Evolutionary conservation across 2,888 invertebrate species (phyloP), one percentile per base, ranked within the genome.

Genomic region (Acronicta alni): DNA sequence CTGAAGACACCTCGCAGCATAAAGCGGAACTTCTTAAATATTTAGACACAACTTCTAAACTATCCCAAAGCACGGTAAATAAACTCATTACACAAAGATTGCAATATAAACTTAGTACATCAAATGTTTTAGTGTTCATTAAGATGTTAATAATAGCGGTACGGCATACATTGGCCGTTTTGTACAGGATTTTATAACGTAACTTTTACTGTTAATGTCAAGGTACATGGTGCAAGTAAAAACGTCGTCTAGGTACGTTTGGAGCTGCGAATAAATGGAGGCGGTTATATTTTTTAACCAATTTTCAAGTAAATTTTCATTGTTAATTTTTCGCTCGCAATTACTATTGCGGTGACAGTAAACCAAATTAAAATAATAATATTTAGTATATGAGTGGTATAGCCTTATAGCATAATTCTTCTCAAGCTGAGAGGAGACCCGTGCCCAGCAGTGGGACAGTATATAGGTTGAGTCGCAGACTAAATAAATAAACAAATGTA

Each of bases 61-160:
- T 42, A 41, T 37, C 26, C 6, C 12, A 9, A 48, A 48, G 39
- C 18, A 42, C 53, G 47, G 44, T 55, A 47, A 64, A 75, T 66
- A 70, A 75, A 77, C 60, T 59, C 63, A 61, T 77, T 54, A 41
- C 47, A 55, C 54, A 60, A 65, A 64, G 66, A 67, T 79, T 75
- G 72, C 74, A 77, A 79, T 83, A 81, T 79, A 83, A 86, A 86
- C 83, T 84, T 81, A 48, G 54, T 58, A 62, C 79, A 82, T 85
- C 64, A 83, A 79, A 72, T 75, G 77, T 68, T 81, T 82, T 75
- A 83, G 72, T 72, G 77, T 80, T 81, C 78, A 84, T 86, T 77
- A 82, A 75, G 68, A 60, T 63, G 61, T 73, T 64, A 57, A 59
- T 61, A 62, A 65, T 63, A 67, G 55, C 7, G 43, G 66, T 79